Conservation (phyloP, 2,113 vertebrate species). For the Tetrao urogallus region DNA sequence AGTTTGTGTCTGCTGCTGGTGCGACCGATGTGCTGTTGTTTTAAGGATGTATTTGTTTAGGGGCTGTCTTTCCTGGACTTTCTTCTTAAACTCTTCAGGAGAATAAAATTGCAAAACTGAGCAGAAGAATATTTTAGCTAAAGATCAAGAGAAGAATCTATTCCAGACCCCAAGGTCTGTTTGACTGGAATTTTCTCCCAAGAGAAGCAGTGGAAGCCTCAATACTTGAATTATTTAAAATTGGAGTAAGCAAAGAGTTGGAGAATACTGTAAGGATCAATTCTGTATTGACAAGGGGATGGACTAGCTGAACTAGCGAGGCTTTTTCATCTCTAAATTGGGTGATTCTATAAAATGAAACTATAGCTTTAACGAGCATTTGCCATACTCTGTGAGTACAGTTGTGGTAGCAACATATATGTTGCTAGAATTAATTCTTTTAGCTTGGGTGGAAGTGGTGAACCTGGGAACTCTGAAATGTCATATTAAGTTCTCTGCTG, state of each 20-base stretch:
- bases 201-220: background rate
- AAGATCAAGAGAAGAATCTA: background rate
- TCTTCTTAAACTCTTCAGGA: background rate
- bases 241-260: background rate
- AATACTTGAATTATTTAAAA: conserved; percentile 4
- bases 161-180: background rate
- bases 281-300: conserved; percentile 4
- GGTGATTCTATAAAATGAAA: background rate
- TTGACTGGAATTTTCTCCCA: conserved; percentile 3
- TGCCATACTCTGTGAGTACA: background rate
- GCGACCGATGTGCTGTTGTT: background rate
- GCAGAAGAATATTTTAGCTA: background rate
- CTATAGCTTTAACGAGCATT: background rate
- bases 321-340: background rate
- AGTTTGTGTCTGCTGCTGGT: background rate
- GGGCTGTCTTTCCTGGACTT: fast-evolving
- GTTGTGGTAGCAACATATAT: background rate
- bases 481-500: background rate
- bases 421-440: background rate
- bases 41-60: background rate
- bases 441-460: background rate
- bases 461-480: background rate
- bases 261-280: background rate
- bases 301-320: background rate
- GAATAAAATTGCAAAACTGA: background rate